Percentiles rank a stretch among this genome's conserved stretches.
phyloP scores from a whole-genome alignment of 2,113 vertebrate genomes.

The Bostrychus sinensis region DNA sequence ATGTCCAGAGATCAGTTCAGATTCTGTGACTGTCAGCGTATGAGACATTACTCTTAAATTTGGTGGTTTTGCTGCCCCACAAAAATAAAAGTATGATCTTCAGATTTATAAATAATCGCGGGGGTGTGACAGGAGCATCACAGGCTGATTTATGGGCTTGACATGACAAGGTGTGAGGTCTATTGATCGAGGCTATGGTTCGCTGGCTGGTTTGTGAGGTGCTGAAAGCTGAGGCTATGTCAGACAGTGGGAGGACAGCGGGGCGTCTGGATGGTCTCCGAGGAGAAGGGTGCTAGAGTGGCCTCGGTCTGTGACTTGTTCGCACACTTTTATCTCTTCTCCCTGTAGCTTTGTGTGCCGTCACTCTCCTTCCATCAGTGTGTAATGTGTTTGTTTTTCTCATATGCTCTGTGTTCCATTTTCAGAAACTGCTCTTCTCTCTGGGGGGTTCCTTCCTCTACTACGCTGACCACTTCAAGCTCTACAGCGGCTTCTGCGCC shows the following conservation, averaged over 20 bases:
- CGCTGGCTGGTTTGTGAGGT: slow-evolving; percentile 41
- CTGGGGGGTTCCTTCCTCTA: slow-evolving; percentile 97
- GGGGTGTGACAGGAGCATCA: slow-evolving; percentile 24
- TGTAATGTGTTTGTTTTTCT: slow-evolving; percentile 12
- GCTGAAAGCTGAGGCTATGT: slow-evolving; percentile 52
- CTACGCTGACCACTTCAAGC: slow-evolving; percentile 98
- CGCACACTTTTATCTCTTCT: slow-evolving; percentile 39
- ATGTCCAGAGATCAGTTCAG: background rate
- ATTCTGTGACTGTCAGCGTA: background rate
- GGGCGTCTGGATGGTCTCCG: slow-evolving; percentile 23
- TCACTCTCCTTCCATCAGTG: slow-evolving; percentile 15
- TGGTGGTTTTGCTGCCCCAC: slow-evolving; percentile 4
- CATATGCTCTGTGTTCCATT: slow-evolving; percentile 37
- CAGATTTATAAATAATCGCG: slow-evolving; percentile 49
- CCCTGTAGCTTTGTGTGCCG: slow-evolving; percentile 18
- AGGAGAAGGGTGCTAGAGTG: slow-evolving; percentile 15
- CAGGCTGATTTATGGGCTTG: slow-evolving; percentile 44
- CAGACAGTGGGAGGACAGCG: slow-evolving; percentile 25
- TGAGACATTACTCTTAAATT: slow-evolving; percentile 5
- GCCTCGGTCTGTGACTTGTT: slow-evolving; percentile 28
- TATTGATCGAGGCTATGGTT: slow-evolving; percentile 53
- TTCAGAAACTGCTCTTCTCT: slow-evolving; percentile 95
- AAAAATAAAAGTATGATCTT: slow-evolving; percentile 6
- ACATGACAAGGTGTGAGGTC: slow-evolving; percentile 48
- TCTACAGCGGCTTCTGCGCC: slow-evolving; percentile 98